Percentiles rank a stretch among this genome's conserved stretches.
These are phyloP conservation scores for Corythornis leucogaster DNA, from an alignment of 2,797 vertebrate species.

Conservation along the genomic window DNA sequence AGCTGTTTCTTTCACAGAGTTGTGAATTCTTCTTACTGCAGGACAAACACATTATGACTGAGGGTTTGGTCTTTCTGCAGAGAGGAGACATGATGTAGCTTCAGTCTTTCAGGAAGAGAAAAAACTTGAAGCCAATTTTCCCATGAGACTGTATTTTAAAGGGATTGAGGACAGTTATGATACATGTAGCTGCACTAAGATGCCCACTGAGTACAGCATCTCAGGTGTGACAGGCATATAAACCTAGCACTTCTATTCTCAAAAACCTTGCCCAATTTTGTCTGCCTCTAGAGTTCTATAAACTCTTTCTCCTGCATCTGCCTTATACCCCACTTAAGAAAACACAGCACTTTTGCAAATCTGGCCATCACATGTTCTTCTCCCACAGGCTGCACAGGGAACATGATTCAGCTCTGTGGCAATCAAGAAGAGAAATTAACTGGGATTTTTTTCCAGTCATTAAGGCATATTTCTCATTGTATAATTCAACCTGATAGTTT, in stretches of 20 bases:
- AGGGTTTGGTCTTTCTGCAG: background rate
- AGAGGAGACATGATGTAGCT: background rate
- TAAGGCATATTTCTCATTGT: background rate
- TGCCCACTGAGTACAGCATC: background rate
- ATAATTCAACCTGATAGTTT: background rate
- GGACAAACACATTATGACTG: background rate
- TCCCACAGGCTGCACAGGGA: background rate
- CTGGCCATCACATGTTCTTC: background rate
- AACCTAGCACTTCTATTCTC: background rate
- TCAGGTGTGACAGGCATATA: background rate
- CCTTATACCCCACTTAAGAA: background rate
- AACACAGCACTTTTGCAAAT: background rate
- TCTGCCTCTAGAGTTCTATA: background rate
- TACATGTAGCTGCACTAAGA: background rate
- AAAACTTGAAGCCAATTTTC: background rate
- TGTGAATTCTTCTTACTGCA: background rate
- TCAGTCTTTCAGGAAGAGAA: background rate
- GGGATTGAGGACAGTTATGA: background rate
- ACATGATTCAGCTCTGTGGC: background rate
- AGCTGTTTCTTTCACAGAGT: background rate
- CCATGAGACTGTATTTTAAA: background rate
- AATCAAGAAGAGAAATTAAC: background rate
- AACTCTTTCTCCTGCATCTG: background rate
- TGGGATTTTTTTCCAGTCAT: fast-evolving
- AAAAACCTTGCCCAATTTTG: background rate